Conservation (phyloP, 2,888 invertebrate species). For the Muscina levida region DNA sequence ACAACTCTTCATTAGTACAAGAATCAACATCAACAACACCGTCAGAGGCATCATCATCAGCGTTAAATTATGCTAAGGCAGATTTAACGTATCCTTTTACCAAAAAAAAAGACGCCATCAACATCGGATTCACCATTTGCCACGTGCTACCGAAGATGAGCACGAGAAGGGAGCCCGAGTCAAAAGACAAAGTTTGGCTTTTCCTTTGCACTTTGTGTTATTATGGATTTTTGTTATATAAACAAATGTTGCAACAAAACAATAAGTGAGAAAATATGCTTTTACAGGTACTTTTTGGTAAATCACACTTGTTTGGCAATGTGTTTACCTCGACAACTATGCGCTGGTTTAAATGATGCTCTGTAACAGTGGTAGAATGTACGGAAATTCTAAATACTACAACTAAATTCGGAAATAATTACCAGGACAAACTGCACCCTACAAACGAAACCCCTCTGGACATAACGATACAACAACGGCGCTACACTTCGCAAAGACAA, state of each 20-base stretch:
- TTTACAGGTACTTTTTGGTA: constrained; percentile 46
- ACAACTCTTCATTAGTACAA: constrained; percentile 50
- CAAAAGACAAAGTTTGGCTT: constrained; percentile 46
- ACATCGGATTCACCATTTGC: too few species aligned
- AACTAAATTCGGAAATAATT: too few species aligned
- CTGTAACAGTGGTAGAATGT: constrained; percentile 12
- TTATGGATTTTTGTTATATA: constrained; percentile 3
- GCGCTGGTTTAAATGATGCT: background rate
- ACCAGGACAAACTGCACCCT: too few species aligned
- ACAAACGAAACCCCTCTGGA: too few species aligned
- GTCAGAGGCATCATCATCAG: background rate
- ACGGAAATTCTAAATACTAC: too few species aligned
- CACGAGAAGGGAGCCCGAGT: constrained; percentile 34
- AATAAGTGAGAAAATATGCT: background rate
- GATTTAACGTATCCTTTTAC: too few species aligned
- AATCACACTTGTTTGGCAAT: constrained; percentile 40
- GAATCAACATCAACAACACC: constrained; percentile 15
- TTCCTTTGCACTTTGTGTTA: background rate
- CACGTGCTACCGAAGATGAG: too few species aligned
- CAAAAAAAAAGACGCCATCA: too few species aligned
- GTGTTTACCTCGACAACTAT: background rate
- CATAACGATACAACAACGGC: too few species aligned
- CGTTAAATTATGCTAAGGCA: too few species aligned
- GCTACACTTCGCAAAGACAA: too few species aligned
- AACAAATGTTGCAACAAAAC: background rate